Evolutionary conservation across 2,113 vertebrate genomes (phyloP).

Genomic region (Opisthocomus hoazin): DNA sequence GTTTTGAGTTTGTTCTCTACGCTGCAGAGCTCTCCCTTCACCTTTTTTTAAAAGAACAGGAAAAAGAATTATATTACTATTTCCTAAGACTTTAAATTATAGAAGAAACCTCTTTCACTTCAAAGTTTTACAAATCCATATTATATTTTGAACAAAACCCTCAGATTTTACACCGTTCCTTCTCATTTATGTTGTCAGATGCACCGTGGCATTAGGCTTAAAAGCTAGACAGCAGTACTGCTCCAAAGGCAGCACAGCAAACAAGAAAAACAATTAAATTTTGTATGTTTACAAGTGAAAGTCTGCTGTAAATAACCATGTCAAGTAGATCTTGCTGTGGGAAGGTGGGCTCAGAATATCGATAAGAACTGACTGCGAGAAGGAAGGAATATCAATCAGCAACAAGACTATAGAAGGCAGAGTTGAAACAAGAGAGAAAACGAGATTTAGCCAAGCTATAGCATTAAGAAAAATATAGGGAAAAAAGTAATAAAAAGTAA

Average conservation of each 20-base stretch:
- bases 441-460: neutral
- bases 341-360: constrained; percentile 4
- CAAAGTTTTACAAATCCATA: neutral
- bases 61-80: neutral
- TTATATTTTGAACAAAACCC: neutral
- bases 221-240: neutral
- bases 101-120: neutral
- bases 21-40: neutral
- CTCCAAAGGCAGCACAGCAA: neutral
- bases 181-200: constrained; percentile 23
- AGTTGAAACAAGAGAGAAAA: neutral
- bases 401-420: neutral
- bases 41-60: neutral
- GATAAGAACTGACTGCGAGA: neutral
- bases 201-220: neutral
- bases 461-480: neutral
- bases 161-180: neutral
- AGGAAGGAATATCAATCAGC: neutral
- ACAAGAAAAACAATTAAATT: constrained; percentile 50
- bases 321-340: constrained; percentile 7
- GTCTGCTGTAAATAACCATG: constrained; percentile 52
- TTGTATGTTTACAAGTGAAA: constrained; percentile 28
- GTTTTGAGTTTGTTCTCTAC: neutral
- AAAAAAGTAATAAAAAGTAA: neutral
- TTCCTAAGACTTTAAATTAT: neutral